Conservation (phyloP, 2,113 vertebrate genomes). For the Xenopus tropicalis region UCB_Xtro_10.0 CM004445.2:148785001-148785500, state of each 20-base stretch:
- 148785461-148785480: conserved; percentile 32
- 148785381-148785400: conserved; percentile 6
- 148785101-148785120: conserved; percentile 60
- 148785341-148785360: conserved; percentile 28
- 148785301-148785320: conserved; percentile 38
- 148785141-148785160: no score
- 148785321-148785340: conserved; percentile 45
- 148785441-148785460: conserved; percentile 18
- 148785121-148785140: conserved; percentile 54
- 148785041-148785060: not conserved
- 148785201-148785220: no score
- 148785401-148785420: conserved; percentile 15
- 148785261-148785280: conserved; percentile 37
- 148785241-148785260: conserved; percentile 10
- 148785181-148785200: no score
- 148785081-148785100: conserved; percentile 52
- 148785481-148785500: not conserved
- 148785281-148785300: conserved; percentile 46
- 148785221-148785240: no score
- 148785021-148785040: not conserved
- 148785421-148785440: conserved; percentile 14
- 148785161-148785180: no score
- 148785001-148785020: conserved; percentile 10
- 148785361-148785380: not conserved
- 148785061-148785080: conserved; percentile 51